These are phyloP conservation scores for Pogonophryne albipinna DNA, from an alignment of 2,797 vertebrate genomes.

Conservation along the genomic window DNA sequence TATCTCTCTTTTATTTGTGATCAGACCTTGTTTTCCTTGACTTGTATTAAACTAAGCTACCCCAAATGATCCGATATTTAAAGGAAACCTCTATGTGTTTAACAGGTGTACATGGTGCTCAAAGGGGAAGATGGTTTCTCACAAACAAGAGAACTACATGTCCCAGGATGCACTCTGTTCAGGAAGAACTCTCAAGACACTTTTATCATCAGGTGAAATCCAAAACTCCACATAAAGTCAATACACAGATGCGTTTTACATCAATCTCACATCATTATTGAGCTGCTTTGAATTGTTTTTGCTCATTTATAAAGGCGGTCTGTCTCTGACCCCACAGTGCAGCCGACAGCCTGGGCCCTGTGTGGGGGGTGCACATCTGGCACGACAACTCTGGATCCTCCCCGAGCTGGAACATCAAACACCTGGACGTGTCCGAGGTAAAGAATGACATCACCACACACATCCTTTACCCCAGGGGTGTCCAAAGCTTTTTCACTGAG, in stretches of 20 bases:
- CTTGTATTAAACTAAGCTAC: not conserved
- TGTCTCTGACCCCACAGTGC: constrained; percentile 67
- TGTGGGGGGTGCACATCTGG: constrained; percentile 87
- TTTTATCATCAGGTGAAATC: constrained; percentile 88
- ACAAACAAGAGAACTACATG: constrained; percentile 85
- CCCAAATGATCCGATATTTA: no score
- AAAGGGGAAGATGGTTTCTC: constrained; percentile 84
- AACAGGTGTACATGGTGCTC: constrained; percentile 86
- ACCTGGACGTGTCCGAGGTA: constrained; percentile 84
- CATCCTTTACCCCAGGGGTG: no score
- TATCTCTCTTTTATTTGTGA: no score
- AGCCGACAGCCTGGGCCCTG: constrained; percentile 79
- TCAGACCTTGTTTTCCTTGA: not conserved
- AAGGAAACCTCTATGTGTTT: constrained; percentile 4
- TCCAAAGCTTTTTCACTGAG: no score
- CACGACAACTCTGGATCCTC: constrained; percentile 85
- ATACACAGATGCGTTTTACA: no score
- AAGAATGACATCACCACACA: not conserved
- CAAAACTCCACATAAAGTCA: not conserved
- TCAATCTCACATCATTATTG: no score
- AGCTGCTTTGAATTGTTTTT: not conserved
- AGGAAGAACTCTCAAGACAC: constrained; percentile 86
- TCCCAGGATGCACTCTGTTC: constrained; percentile 83
- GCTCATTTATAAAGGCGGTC: not conserved
- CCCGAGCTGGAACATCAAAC: constrained; percentile 86